These are phyloP conservation scores for Garra rufa DNA, from an alignment of 2,113 vertebrate genomes.

Conservation along the genomic window DNA sequence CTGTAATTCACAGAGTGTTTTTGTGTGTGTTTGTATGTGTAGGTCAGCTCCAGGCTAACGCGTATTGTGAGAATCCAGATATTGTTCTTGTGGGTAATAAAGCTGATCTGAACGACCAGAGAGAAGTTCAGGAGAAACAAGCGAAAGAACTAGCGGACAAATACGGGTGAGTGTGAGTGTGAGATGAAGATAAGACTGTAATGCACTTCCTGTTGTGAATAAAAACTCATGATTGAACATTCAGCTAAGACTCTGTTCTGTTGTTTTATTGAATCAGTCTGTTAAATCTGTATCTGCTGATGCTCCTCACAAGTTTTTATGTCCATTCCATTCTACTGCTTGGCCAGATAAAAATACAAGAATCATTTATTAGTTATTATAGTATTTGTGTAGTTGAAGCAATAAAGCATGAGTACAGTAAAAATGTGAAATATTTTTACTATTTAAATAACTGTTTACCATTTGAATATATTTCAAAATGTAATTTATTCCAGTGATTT, in stretches of 20 bases:
- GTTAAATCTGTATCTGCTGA: not conserved
- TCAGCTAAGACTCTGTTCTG: not conserved
- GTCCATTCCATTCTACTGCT: not conserved
- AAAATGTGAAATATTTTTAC: no score
- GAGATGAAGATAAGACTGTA: no score
- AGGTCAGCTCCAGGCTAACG: conserved; percentile 94
- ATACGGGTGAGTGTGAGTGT: conserved; percentile 80
- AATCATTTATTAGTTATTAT: not conserved
- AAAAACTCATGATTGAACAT: no score
- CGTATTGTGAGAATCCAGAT: conserved; percentile 95
- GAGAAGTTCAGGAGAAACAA: conserved; percentile 92
- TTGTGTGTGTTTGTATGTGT: conserved; percentile 38
- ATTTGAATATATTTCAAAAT: no score
- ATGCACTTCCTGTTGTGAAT: no score
- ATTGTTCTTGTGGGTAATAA: conserved; percentile 95
- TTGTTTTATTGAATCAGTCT: not conserved
- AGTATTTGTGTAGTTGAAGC: not conserved
- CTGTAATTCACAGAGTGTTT: not conserved
- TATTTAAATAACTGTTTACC: no score
- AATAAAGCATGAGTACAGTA: not conserved
- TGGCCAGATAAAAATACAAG: no score
- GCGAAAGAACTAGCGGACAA: conserved; percentile 93
- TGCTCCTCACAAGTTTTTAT: not conserved
- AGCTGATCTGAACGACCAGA: conserved; percentile 89
- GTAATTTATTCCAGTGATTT: no score